These are phyloP conservation scores for Alethe castanea DNA, from an alignment of 2,113 vertebrate species.

Conservation along the genomic window DNA sequence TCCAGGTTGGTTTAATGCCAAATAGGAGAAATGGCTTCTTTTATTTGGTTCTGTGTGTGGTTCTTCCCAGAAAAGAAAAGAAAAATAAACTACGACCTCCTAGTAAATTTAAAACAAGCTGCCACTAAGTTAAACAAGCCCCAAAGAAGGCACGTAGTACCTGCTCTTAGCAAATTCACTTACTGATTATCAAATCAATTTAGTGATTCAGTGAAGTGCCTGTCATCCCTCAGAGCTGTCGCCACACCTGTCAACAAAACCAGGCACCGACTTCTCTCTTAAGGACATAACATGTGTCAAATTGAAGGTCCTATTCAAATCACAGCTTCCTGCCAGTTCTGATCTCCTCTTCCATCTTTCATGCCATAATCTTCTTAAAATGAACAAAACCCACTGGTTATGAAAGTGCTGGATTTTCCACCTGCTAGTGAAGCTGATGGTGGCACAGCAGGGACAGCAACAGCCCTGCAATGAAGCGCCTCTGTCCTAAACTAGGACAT, in stretches of 20 bases:
- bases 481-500: no score
- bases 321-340: constrained; percentile 59
- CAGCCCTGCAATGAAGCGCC: not conserved
- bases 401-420: constrained; percentile 25
- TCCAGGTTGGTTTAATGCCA: not conserved
- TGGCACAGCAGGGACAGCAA: not conserved
- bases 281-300: constrained; percentile 62
- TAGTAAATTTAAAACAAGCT: constrained; percentile 43
- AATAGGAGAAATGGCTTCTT: not conserved
- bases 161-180: constrained; percentile 60
- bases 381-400: constrained; percentile 17
- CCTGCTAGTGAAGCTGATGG: not conserved
- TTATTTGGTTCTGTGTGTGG: not conserved
- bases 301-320: constrained; percentile 71
- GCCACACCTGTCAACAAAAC: constrained; percentile 61
- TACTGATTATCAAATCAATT: constrained; percentile 67
- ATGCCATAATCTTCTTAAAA: constrained; percentile 64
- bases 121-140: constrained; percentile 47
- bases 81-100: not conserved
- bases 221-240: constrained; percentile 42
- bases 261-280: constrained; percentile 21
- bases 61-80: not conserved
- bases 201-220: constrained; percentile 49
- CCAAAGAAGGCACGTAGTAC: constrained; percentile 15
- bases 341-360: constrained; percentile 55